A percentile compares a stretch with the other conserved stretches of the same genome.
phyloP scores from a whole-genome alignment of 2,113 vertebrate species.

The Seriola aureovittata region DNA sequence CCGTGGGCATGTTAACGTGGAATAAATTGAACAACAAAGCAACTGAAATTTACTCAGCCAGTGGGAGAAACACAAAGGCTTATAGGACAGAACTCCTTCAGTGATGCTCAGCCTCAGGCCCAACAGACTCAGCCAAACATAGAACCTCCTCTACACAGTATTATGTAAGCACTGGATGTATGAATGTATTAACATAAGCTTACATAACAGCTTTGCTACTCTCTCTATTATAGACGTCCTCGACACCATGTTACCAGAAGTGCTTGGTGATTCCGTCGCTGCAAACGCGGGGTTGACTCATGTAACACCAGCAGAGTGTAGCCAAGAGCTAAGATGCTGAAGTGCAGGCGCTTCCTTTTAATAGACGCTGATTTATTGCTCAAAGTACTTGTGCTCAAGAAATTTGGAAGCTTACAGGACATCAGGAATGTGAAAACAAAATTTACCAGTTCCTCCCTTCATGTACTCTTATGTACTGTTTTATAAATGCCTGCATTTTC shows the following conservation, averaged over 20 bases:
- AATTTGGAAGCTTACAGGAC: neutral
- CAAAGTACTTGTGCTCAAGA: neutral
- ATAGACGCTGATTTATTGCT: neutral
- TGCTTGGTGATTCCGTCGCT: neutral
- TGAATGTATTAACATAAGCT: conserved; percentile 59
- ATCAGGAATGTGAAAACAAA: neutral
- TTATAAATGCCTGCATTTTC: neutral
- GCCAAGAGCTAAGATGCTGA: conserved; percentile 39
- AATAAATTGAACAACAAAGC: conserved; percentile 3
- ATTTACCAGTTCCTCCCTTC: neutral
- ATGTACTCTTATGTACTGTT: neutral
- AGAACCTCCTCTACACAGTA: conserved; percentile 71
- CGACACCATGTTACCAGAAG: neutral
- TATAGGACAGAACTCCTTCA: conserved; percentile 41
- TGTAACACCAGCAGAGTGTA: conserved; percentile 59
- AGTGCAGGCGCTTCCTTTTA: neutral
- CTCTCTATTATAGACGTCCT: conserved; percentile 33
- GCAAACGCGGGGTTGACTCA: conserved; percentile 1
- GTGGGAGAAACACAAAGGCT: conserved; percentile 55
- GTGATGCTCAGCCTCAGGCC: conserved; percentile 59
- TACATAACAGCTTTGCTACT: conserved; percentile 57
- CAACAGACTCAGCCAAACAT: conserved; percentile 67
- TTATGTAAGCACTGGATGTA: conserved; percentile 69
- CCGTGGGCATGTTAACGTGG: neutral
- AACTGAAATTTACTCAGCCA: conserved; percentile 35